Conservation (phyloP, 1,140 invertebrate genomes). For the Marisa cornuarietis region DNA sequence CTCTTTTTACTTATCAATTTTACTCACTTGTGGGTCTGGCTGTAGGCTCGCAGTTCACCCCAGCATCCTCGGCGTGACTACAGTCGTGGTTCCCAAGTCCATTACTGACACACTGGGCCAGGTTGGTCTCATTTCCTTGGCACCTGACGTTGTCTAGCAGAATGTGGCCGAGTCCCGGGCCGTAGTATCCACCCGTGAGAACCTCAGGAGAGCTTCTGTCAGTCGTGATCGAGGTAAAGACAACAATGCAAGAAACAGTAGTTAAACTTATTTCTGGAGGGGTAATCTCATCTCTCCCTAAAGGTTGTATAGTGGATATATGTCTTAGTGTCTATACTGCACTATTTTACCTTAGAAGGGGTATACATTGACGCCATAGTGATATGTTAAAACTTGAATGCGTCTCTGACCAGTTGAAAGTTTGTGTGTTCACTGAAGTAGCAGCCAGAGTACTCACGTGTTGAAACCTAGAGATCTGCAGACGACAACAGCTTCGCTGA, state of each 20-base stretch:
- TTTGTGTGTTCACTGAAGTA: too few species aligned
- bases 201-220: neutral
- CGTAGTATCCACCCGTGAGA: neutral
- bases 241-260: too few species aligned
- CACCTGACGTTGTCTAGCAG: neutral
- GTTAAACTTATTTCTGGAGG: too few species aligned
- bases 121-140: neutral
- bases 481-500: conserved; percentile 75
- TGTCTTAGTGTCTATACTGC: too few species aligned
- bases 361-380: too few species aligned
- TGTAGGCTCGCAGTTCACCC: neutral
- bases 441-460: neutral
- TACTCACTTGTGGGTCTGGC: too few species aligned
- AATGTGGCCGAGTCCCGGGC: neutral
- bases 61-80: conserved; percentile 68
- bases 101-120: neutral
- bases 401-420: too few species aligned
- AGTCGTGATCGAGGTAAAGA: neutral
- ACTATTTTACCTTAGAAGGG: too few species aligned
- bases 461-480: conserved; percentile 64
- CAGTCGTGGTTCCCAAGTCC: neutral
- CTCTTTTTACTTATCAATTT: too few species aligned
- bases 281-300: too few species aligned
- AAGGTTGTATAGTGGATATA: too few species aligned
- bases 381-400: too few species aligned